Evolutionary conservation across 2,888 invertebrate species (phyloP).

Genomic region (Exocentrus adspersus): DNA sequence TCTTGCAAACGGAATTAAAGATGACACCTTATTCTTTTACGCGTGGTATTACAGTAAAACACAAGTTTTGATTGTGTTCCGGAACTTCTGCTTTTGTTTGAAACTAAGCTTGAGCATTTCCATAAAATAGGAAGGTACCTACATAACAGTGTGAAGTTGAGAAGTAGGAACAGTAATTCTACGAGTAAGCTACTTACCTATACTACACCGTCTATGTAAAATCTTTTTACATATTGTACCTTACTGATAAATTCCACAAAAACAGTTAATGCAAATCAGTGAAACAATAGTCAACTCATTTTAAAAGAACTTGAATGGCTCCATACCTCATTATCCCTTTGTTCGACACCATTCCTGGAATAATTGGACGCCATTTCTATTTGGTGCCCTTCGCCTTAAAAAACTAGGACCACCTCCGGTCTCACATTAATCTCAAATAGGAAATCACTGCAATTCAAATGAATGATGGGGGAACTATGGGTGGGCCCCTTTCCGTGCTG

Average conservation of each 20-base stretch:
- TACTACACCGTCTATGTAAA: too few species aligned
- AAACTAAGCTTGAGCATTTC: conserved; percentile 40
- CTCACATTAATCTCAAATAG: conserved; percentile 21
- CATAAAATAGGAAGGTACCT: conserved; percentile 31
- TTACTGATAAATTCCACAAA: too few species aligned
- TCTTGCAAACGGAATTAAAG: conserved; percentile 57
- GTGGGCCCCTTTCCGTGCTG: conserved; percentile 11
- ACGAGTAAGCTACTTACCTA: too few species aligned
- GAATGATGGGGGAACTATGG: conserved; percentile 19
- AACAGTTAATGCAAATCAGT: too few species aligned
- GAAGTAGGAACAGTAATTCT: too few species aligned
- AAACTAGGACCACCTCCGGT: conserved; percentile 14
- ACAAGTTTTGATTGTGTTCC: conserved; percentile 57
- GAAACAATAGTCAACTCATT: too few species aligned
- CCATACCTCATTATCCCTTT: background rate
- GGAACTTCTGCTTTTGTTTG: conserved; percentile 44
- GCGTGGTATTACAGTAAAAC: conserved; percentile 53
- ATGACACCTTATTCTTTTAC: conserved; percentile 54
- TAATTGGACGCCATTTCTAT: conserved; percentile 6
- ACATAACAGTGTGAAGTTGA: conserved; percentile 20
- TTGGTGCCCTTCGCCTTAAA: background rate
- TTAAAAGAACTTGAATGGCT: too few species aligned
- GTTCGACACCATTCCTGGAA: background rate
- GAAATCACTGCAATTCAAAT: conserved; percentile 16
- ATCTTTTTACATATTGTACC: too few species aligned